Base-by-base conservation (phyloP, 2,113 vertebrate genomes). In the Leptodactylus fuscus region DNA sequence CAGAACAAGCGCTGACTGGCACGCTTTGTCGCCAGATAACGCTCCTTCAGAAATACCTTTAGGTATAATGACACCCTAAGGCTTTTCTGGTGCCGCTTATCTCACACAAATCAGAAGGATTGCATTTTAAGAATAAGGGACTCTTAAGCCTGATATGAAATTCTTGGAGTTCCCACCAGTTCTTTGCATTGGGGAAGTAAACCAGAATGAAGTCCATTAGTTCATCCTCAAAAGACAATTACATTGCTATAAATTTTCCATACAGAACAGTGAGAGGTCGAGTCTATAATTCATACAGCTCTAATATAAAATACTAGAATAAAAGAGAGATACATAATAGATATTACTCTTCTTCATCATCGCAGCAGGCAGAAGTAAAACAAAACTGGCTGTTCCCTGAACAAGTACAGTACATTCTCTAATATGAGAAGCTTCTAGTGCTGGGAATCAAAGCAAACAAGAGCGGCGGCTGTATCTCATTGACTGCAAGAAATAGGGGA, bases 351-450 rank as follows among this genome's bases (percentile, higher is more conserved):
- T 85, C 24, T 34, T 38, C 46, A 53, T 67, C 82, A 18, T 18
- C 34, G 2, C 74, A 67, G 67, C 82, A 85, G 73, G 65, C 58
- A 67, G 41, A 85, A 67, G 55, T 69, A 36, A 78, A 83, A 85
- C 58, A 69, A 60, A 67, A 85, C 83, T 65, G 9, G 9, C 20
- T 69, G 83, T 85, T 58, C 83, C 62, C 49, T 38, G 46, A 62
- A 18, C 36, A 41, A 77, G 74, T n/a, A 84, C 82, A 84, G 82
- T 16, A 76, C 73, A 76, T 83, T 83, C 82, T 74, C 58, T 79
- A 34, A 60, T 24, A 32, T 2, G 20, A 77, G 74, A 29, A 36
- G 34, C 60, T 49, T 34, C 32, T 58, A 41, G 32, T 24, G 53
- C 77, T 29, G 9, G 32, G 10, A 55, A 36, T 36, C 32, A 60